Base-by-base conservation (phyloP, 2,113 vertebrate genomes). In the Orientallactaga bullata region DNA sequence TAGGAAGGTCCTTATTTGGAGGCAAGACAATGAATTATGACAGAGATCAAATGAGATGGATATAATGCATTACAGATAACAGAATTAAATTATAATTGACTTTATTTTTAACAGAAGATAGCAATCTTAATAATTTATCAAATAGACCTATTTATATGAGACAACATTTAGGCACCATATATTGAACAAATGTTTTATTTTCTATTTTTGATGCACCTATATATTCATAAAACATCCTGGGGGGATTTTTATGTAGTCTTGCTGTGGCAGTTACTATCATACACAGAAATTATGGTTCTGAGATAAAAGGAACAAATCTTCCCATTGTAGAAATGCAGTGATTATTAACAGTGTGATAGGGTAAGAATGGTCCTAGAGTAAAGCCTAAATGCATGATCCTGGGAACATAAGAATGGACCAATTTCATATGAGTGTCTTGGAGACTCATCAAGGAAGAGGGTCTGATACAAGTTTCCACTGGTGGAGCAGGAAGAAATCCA, bases 101-200 rank as follows among this genome's bases (percentile, higher is more conserved):
- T 85, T 91, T 89, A 26, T 93, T 89, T 88, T 94, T 86, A 26
- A 76, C 51, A 85, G 80, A 71, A 71, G 20, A 78, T 72, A 90
- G 39, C 9, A 81, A 80, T 80, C 65, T 87, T 80, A 89, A 66
- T 84, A 85, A 74, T 86, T 89, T 74, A 80, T 90, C 77, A 89
- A 87, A 89, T 83, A 91, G 66, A 39, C 16, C 90, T 81, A 95
- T 80, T 93, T 83, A 74, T 78, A 77, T 88, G 73, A 76, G 76
- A 80, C 0, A 37, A 51, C 83, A 95, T 78, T 39, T 89, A 35
- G 13, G 20, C 92, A 51, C 82, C 58, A 83, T 47, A 86, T 93
- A 87, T 11, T 76, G 61, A 91, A 69, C 60, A 93, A 93, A 93
- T 85, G n/a, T 79, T 89, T 78, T 89, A 47, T 89, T 95, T 95